Evolutionary conservation across 2,888 invertebrate genomes (phyloP).

Genomic region (Agrotis puta): DNA sequence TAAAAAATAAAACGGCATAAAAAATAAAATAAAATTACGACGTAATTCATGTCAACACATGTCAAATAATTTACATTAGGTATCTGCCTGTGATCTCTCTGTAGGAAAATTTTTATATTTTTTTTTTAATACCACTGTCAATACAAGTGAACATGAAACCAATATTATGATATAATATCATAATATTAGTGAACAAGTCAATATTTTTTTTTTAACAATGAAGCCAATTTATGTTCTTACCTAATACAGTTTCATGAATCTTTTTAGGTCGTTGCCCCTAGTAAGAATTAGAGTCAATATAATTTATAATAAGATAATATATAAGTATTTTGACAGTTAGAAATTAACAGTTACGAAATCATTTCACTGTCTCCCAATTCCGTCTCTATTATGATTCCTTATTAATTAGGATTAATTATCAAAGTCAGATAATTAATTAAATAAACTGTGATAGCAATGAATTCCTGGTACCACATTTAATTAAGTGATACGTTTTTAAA

Average conservation of each 20-base stretch:
- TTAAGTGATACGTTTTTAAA: slow-evolving; percentile 26
- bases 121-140: too few species aligned
- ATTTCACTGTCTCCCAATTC: slow-evolving; percentile 2
- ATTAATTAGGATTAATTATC: slow-evolving; percentile 20
- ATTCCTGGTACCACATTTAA: slow-evolving; percentile 11
- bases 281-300: neutral
- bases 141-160: too few species aligned
- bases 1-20: too few species aligned
- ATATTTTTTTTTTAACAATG: too few species aligned
- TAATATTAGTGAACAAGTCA: too few species aligned
- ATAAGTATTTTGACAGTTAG: neutral
- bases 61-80: too few species aligned
- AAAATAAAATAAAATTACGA: too few species aligned
- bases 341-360: neutral
- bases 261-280: neutral
- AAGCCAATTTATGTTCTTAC: neutral
- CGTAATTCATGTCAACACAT: too few species aligned
- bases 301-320: neutral
- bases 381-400: slow-evolving; percentile 2
- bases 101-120: too few species aligned
- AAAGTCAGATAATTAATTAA: neutral
- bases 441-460: neutral
- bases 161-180: too few species aligned
- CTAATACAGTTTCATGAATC: neutral
- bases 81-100: too few species aligned